phyloP scores from a whole-genome alignment of 2,797 vertebrate species.

The Clarias pachynema region DNA sequence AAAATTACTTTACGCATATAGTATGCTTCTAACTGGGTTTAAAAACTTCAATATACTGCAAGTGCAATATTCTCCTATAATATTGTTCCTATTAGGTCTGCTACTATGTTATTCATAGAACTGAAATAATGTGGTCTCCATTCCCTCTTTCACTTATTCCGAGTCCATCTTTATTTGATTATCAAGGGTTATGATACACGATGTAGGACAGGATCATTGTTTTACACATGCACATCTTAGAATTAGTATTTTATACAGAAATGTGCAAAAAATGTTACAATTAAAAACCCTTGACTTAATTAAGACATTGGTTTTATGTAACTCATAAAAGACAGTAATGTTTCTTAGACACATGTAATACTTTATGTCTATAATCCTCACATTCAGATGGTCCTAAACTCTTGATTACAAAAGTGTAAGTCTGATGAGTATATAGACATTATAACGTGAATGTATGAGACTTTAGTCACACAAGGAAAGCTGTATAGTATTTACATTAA shows the following conservation, averaged over 20 bases:
- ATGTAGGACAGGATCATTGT: neutral
- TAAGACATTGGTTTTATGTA: neutral
- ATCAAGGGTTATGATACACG: neutral
- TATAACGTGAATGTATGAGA: neutral
- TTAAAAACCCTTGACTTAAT: neutral
- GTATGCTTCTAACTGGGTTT: neutral
- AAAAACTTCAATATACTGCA: constrained; percentile 11
- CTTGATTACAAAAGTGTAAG: neutral
- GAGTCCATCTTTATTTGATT: neutral
- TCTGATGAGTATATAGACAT: neutral
- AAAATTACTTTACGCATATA: neutral
- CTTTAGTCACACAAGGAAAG: neutral
- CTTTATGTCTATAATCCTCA: neutral
- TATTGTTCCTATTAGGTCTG: neutral
- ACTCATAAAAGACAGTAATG: neutral
- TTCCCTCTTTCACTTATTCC: neutral
- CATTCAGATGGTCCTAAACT: neutral
- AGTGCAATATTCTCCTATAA: neutral
- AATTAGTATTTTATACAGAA: neutral
- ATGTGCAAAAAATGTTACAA: neutral
- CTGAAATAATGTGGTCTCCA: neutral
- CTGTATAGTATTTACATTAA: neutral
- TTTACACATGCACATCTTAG: neutral
- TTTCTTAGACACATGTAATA: neutral
- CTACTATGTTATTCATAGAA: neutral